phyloP scores from a whole-genome alignment of 2,797 vertebrate genomes.

The Pachyuromys duprasi region DNA sequence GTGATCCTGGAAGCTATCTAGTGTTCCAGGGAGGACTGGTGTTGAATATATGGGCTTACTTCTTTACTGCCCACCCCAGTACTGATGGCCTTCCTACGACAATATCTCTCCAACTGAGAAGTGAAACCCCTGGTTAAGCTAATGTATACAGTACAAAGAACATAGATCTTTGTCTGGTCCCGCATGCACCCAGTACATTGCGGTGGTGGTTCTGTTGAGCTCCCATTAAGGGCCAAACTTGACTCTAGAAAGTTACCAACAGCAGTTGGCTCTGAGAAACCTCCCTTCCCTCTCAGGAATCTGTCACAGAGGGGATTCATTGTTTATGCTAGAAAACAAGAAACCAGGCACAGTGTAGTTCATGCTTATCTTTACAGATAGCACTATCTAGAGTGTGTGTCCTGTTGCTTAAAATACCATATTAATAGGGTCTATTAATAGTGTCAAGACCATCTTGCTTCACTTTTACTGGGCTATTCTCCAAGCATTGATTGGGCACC shows the following conservation, averaged over 20 bases:
- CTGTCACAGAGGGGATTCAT: neutral
- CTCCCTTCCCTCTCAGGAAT: conserved; percentile 4
- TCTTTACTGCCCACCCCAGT: neutral
- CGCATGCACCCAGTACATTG: neutral
- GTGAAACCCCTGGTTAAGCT: conserved; percentile 57
- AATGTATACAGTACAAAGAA: conserved; percentile 43
- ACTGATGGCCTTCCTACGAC: neutral
- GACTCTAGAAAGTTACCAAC: conserved; percentile 30
- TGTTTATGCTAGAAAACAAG: conserved; percentile 54
- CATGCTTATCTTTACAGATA: conserved; percentile 65
- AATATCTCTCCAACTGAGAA: neutral
- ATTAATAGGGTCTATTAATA: conserved; percentile 70
- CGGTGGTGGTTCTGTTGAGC: neutral
- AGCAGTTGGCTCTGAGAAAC: conserved; percentile 33
- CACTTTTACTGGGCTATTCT: conserved; percentile 28
- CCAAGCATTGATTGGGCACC: conserved; percentile 53
- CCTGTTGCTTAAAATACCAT: conserved; percentile 38
- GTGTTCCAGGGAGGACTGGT: neutral
- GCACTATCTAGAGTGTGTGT: conserved; percentile 53
- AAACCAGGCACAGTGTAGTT: conserved; percentile 25
- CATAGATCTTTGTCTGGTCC: neutral
- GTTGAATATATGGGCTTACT: neutral
- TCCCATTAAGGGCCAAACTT: conserved; percentile 11
- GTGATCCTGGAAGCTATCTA: neutral
- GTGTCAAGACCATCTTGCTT: conserved; percentile 55